Evolutionary conservation across 2,888 invertebrate genomes (phyloP), one percentile per base, ranked within the genome.

Genomic region (Spatulosminthurus flaviceps): DNA sequence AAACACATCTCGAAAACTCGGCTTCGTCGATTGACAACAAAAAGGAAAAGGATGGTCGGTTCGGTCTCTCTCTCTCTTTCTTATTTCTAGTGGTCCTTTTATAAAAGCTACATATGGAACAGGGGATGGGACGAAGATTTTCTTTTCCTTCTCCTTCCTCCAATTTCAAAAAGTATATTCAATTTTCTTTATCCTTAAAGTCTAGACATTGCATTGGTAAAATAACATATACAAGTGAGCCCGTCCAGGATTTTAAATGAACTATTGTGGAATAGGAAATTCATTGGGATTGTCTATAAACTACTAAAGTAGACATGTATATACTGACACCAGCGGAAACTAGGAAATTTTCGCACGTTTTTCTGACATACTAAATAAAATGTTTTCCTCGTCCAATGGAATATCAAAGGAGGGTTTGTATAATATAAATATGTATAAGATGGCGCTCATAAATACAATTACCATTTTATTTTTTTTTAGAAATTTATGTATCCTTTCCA

Each of bases 31-130:
- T 51, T 51, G 51, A 51, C 51, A 51, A 51, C 51, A 51, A 51
- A 51, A 51, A 51, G 51, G 51, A 51, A 51, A 51, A 51, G 51
- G 51, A 51, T 51, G 51, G 51, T 51, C 51, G 51, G 51, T 51
- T 51, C 51, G 16, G 51, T 51, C 51, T 51, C 51, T 51, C 51
- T 34, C 34, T 34, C 34, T 34, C 34, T 34, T 9, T 34, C 34
- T 34, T 51, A 5, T 51, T 51, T 51, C 51, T 5, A 19, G 19
- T 41, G 7, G 13, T 41, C 16, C 51, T 51, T 51, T 51, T 19
- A 9, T 13, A n/a, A 51, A n/a, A 19, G 16, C n/a, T 51, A 19
- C 51, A 51, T 51, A 51, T 4, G 51, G 51, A 51, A 51, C 41
- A 13, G 9, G 51, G 51, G 19, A 51, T 51, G 51, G 51, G 51